Percentiles rank a stretch among this genome's conserved stretches.
Evolutionary conservation across 2,888 invertebrate species (phyloP).

Genomic region (Zele albiditarsus): DNA sequence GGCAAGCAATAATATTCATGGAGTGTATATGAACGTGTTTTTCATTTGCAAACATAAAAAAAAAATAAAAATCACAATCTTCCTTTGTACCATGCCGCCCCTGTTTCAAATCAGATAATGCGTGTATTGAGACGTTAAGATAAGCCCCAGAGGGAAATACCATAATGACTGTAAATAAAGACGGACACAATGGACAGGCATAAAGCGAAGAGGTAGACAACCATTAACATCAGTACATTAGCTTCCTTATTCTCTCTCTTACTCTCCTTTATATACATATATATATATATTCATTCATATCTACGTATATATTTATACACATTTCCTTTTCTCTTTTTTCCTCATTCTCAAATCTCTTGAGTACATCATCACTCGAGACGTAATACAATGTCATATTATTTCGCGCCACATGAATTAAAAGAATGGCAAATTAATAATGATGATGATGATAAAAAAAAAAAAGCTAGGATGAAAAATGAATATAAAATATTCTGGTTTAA

Average conservation of each 20-base stretch:
- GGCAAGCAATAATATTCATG: not conserved
- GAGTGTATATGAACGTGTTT: not conserved
- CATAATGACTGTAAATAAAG: constrained; percentile 49
- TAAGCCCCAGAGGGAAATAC: constrained; percentile 12
- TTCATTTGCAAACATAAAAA: not conserved
- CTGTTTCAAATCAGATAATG: constrained; percentile 31
- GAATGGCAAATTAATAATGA: not conserved
- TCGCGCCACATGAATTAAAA: not conserved
- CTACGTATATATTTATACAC: not conserved
- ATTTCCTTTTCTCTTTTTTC: not conserved
- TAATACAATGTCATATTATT: not conserved
- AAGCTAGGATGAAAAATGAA: not conserved
- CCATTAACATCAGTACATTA: constrained; percentile 41
- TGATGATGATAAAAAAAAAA: not conserved
- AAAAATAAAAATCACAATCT: not conserved
- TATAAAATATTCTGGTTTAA: not conserved
- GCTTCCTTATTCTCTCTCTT: constrained; percentile 34
- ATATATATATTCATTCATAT: not conserved
- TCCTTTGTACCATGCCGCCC: constrained; percentile 33
- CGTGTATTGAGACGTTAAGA: constrained; percentile 32
- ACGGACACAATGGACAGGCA: constrained; percentile 44
- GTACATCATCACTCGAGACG: constrained; percentile 11
- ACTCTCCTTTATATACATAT: not conserved
- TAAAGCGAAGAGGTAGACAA: constrained; percentile 42
- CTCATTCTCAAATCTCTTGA: constrained; percentile 28